Base-by-base conservation (phyloP, 2,797 vertebrate genomes). In the Pipistrellus pipistrellus region DNA sequence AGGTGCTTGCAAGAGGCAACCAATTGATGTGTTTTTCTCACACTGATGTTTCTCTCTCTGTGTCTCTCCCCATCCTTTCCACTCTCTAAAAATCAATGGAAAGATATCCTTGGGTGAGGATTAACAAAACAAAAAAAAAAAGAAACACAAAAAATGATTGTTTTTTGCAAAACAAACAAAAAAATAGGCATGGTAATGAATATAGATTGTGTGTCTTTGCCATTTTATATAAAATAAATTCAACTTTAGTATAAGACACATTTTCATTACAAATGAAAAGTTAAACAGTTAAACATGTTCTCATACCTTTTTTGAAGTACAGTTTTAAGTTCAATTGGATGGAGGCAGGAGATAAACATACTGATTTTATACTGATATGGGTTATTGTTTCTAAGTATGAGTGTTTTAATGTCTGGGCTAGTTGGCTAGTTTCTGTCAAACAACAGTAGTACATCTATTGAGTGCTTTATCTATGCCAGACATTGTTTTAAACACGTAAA, bases 381-480 rank as follows among this genome's bases (percentile, higher is more conserved):
- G 17, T 82, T 72, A 77, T 3, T 62, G 32, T 85, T 94, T 94
- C 62, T 90, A 72, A 85, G 69, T 44, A 83, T 46, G 18, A 76
- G 17, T 38, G 46, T 85, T 94, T 88, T n/a, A 71, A 91, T 6
- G 32, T 32, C 10, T 71, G 38, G 25, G 25, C 64, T 83, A 76
- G 55, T 64, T 90, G 66, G 77, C 77, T 73, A 93, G 64, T 78
- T 96, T 84, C 69, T 69, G 62, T 85, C 64, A 93, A 92, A 72
- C 32, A 83, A 68, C 18, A 89, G 48, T 8, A 73, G 53, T 72
- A 57, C 35, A 87, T 92, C 90, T 90, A 95, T 2, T 44, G 48
- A 77, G 69, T 71, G 59, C 13, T 69, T 93, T 87, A 59, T 82
- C 77, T 69, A 83, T 64, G 48, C 44, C 44, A 86, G 71, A 87